Conservation (phyloP, 2,888 invertebrate species). For the Tribolium freemani region DNA sequence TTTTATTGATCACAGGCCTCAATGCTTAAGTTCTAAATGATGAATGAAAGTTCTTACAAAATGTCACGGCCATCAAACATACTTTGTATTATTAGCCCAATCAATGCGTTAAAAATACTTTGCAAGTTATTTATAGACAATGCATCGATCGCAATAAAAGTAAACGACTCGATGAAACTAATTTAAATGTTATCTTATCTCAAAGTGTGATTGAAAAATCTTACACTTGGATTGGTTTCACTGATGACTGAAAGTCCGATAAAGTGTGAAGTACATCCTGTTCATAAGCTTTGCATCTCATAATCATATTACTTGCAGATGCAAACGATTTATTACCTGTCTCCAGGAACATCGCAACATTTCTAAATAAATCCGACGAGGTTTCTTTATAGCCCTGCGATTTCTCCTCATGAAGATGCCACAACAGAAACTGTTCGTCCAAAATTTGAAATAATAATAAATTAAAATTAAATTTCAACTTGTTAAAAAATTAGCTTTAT, state of each 20-base stretch:
- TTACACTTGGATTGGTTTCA: conserved; percentile 40
- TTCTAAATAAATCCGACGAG: conserved; percentile 50
- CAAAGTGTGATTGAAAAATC: conserved; percentile 36
- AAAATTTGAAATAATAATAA: no score
- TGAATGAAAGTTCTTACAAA: conserved; percentile 41
- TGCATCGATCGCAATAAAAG: conserved; percentile 22
- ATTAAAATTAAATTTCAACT: no score
- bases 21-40: conserved; percentile 37
- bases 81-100: neutral
- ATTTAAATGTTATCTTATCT: conserved; percentile 27
- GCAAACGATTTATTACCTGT: conserved; percentile 55
- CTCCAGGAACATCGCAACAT: conserved; percentile 51
- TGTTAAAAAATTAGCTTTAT: no score
- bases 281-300: conserved; percentile 49
- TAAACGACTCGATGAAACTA: conserved; percentile 9
- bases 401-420: no score
- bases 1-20: conserved; percentile 40
- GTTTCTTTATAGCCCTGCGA: conserved; percentile 24
- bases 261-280: conserved; percentile 55
- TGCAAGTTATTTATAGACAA: conserved; percentile 1
- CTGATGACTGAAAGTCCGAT: conserved; percentile 49
- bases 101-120: conserved; percentile 17
- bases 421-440: no score
- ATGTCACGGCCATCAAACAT: conserved; percentile 38
- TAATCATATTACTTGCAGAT: conserved; percentile 53